Base-by-base conservation (phyloP, 2,113 vertebrate species). In the Macquaria australasica region DNA sequence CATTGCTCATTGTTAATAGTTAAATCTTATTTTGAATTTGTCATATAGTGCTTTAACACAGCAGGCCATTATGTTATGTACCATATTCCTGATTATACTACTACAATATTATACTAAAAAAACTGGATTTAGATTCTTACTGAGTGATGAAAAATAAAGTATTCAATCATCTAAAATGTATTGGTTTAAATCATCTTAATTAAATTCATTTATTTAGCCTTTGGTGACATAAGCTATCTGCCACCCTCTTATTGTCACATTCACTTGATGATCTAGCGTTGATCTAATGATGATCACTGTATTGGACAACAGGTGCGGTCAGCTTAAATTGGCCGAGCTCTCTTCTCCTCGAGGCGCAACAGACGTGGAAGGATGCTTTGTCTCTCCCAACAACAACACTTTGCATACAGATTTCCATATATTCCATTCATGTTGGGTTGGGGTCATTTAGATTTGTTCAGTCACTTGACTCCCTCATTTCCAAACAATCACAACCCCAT, bases 401-500 rank as follows among this genome's bases (percentile, higher is more conserved):
- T 96, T 96, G 96, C 96, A 96, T 96, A 82, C 73, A 89, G 79
- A 96, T 96, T 96, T 96, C 89, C 95, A 96, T 96, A 94, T 91
- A 81, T 96, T 95, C 94, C 94, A 93, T 92, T 91, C 82, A 78
- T 87, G 84, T 58, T 85, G 82, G 89, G 82, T 51, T 59, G 78
- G 56, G 88, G 71, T 87, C 81, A 91, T 94, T 92, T 88, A 91
- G 95, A 93, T 93, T 89, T 93, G 85, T 85, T 84, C 85, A 88
- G 90, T 90, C 92, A 87, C 92, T 93, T 87, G 87, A 93, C 91
- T 93, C 84, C 78, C 70, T 85, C 75, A 83, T 88, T 86, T 87
- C 90, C 83, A 84, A 93, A 92, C 89, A 94, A 89, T 93, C 92
- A 81, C 93, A 90, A 85, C 84, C 87, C 83, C 85, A 88, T 81